Evolutionary conservation across 2,113 vertebrate species (phyloP).

Genomic region (Sinocyclocheilus rhinocerous): DNA sequence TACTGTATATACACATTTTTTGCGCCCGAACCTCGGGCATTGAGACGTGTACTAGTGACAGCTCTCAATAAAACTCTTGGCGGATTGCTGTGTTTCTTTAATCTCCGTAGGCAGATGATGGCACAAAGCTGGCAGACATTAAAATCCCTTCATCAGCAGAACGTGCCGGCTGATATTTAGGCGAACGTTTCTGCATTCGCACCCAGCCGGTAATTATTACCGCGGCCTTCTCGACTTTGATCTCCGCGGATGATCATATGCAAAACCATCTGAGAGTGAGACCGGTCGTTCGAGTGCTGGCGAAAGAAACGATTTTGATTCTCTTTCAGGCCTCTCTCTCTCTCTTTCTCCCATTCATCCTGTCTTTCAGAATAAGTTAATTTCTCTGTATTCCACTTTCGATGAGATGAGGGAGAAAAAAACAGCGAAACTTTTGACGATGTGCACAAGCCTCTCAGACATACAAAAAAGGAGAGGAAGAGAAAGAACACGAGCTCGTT

Average conservation of each 20-base stretch:
- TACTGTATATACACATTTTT: too few relatives aligned
- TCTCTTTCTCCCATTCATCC: slow-evolving; percentile 59
- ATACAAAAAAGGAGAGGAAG: slow-evolving; percentile 57
- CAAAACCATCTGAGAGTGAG: slow-evolving; percentile 81
- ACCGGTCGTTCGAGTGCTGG: slow-evolving; percentile 71
- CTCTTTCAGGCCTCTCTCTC: slow-evolving; percentile 60
- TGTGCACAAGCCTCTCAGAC: slow-evolving; percentile 49
- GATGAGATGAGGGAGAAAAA: slow-evolving; percentile 45
- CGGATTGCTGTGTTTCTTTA: slow-evolving; percentile 65
- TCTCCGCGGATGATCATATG: slow-evolving; percentile 82
- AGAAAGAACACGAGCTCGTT: slow-evolving; percentile 75
- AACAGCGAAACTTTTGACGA: slow-evolving; percentile 41
- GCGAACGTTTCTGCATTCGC: slow-evolving; percentile 73
- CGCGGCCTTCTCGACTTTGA: slow-evolving; percentile 77
- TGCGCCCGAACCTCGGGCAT: slow-evolving; percentile 41
- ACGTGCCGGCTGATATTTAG: slow-evolving; percentile 82
- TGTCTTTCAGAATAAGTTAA: slow-evolving; percentile 80
- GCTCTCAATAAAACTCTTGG: slow-evolving; percentile 72
- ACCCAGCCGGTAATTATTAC: slow-evolving; percentile 77
- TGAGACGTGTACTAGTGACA: slow-evolving; percentile 64
- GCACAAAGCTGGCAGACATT: slow-evolving; percentile 68
- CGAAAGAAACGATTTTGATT: slow-evolving; percentile 70
- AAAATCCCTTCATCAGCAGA: slow-evolving; percentile 84
- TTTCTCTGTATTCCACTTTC: slow-evolving; percentile 75
- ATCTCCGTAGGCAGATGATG: slow-evolving; percentile 61